A percentile compares a stretch with the other conserved stretches of the same genome.
Conservation (phyloP, 2,888 invertebrate genomes). For the Crossocerus cetratus region DNA sequence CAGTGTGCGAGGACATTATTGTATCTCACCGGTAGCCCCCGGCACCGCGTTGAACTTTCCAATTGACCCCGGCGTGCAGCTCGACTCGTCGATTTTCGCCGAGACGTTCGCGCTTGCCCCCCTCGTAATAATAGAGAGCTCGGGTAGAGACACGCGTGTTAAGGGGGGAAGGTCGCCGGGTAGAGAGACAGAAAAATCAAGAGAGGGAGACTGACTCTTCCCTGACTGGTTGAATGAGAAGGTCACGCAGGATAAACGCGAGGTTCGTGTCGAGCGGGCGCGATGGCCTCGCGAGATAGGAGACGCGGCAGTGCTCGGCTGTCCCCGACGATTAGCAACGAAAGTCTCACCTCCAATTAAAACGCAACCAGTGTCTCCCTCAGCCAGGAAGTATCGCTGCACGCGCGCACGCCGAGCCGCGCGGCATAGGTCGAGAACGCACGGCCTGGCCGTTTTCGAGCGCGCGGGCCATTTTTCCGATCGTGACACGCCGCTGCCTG, state of each 20-base stretch:
- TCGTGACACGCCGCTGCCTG: background rate
- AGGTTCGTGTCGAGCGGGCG: constrained; percentile 16
- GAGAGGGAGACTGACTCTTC: background rate
- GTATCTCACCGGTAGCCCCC: background rate
- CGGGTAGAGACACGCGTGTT: no score
- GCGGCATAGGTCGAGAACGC: background rate
- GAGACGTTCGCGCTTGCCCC: constrained; percentile 8
- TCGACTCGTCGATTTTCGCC: constrained; percentile 7
- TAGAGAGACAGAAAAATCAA: background rate
- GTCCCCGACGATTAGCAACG: background rate
- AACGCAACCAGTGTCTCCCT: background rate
- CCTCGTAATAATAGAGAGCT: no score
- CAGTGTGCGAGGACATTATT: background rate
- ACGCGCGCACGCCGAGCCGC: background rate
- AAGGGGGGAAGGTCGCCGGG: background rate
- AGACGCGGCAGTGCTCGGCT: constrained; percentile 15
- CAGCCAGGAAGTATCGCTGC: background rate
- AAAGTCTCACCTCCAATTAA: constrained; percentile 6
- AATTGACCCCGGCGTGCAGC: constrained; percentile 15
- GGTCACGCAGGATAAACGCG: constrained; percentile 29
- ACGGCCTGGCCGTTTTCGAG: background rate
- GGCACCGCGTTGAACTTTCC: constrained; percentile 14
- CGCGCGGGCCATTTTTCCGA: constrained; percentile 15
- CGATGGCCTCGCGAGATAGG: constrained; percentile 26
- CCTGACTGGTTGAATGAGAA: background rate